phyloP scores from a whole-genome alignment of 2,113 vertebrate species.

The Isurus oxyrinchus region DNA sequence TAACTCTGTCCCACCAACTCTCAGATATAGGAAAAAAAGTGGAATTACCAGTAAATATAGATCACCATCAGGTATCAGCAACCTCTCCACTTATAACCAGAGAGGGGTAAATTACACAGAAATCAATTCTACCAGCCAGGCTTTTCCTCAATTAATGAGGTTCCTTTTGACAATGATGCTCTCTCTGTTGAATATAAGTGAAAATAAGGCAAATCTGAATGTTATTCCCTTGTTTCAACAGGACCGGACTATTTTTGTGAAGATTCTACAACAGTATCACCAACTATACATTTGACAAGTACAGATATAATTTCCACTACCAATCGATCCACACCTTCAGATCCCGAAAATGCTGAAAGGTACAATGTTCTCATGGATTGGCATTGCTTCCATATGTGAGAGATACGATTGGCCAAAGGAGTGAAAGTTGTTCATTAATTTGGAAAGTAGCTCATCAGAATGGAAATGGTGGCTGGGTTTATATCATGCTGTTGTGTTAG shows the following conservation, averaged over 20 bases:
- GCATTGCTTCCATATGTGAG: neutral
- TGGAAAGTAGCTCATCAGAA: neutral
- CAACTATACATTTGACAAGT: neutral
- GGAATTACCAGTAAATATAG: neutral
- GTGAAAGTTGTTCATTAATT: neutral
- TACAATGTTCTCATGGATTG: neutral
- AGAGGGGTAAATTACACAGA: neutral
- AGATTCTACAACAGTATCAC: neutral
- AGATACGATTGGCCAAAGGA: neutral
- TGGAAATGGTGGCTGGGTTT: neutral
- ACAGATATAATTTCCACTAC: no score
- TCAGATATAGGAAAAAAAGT: neutral
- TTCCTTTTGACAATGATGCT: neutral
- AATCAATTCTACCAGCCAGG: neutral
- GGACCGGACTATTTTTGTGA: neutral
- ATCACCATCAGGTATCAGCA: neutral
- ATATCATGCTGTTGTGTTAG: neutral
- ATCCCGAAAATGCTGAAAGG: neutral
- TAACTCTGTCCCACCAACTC: neutral
- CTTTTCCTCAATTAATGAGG: neutral
- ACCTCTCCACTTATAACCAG: neutral
- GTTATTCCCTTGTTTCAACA: neutral
- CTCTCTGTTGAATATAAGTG: neutral
- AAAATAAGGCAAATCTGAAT: neutral
- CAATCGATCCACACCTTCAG: no score